Base-by-base conservation (phyloP, 1,140 invertebrate genomes). In the Myzus persicae region DNA sequence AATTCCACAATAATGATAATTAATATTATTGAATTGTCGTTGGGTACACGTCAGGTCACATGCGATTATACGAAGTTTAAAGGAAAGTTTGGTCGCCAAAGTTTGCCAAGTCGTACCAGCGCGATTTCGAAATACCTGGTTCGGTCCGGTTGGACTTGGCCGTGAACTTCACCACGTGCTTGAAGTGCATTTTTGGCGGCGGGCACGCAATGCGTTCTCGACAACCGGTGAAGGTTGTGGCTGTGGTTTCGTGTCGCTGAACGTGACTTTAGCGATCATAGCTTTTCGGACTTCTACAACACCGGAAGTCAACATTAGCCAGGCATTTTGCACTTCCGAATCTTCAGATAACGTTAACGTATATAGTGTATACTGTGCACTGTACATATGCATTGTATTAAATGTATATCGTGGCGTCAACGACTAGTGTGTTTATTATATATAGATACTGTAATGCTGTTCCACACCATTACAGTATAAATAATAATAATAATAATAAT, bases 101-200 rank as follows among this genome's bases (percentile, higher is more conserved):
- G 87, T 20, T 38, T 89, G 46, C 5, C 20, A 2, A n/a, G 36
- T 89, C 22, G 44, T 89, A 38, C 3, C 87, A 51, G 22, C 36
- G n/a, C 36, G 46, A 8, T 48, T 89, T 38, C 46, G 46, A 51
- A 46, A 38, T 22, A 26, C 44, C 31, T 18, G 31, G 31, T 44
- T 22, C n/a, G 18, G 87, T 38, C 36, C n/a, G 87, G 46, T 89
- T 38, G 18, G 46, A 51, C 87, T 51, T 51, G 46, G 22, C 87
- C 87, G 36, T 89, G 87, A 89, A 89, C 36, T 88, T 88, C n/a
- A 36, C 85, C 44, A 44, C 36, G 18, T 88, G 46, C 31, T 38
- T 89, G 46, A 20, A 89, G 48, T 18, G 87, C n/a, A 6, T 89
- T 89, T 89, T 89, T 18, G 46, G 87, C 7, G n/a, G 20, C 14